Evolutionary conservation across 1,140 invertebrate species (phyloP), one percentile per base, ranked within the genome.

Genomic region (Pseudomyrmex sp.): DNA sequence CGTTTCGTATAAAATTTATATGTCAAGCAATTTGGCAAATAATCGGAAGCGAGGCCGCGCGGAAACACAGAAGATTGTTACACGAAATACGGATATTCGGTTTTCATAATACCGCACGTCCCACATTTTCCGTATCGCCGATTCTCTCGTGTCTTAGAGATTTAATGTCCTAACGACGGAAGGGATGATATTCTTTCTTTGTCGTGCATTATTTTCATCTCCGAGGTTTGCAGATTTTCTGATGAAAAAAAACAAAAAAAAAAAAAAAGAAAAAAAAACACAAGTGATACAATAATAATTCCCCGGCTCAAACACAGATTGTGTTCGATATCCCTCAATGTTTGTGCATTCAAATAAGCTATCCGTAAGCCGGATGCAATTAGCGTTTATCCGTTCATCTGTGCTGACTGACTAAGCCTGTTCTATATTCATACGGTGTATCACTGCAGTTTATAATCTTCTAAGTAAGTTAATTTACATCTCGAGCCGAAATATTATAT

Each of bases 21-120:
- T 70, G 3, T 35, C 35, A 35, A 59, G 35, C 56, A 70, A 70
- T 80, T 80, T 59, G n/a, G 44, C 54, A 70, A 79, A 70, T 79
- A 58, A 59, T 70, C 54, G 15, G 20, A 13, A 70, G 9, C 2
- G 23, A 20, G 5, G 44, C 2, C 48, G 7, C 20, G 23, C 44
- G 23, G 5, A 48, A 20, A 56, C n/a, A 59, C 5, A 68, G 1
- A 2, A n/a, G 44, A 13, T 69, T 59, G 4, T 69, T 18, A 26
- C n/a, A 48, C 13, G 15, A 69, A 56, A 58, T 79, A 0, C 18
- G 35, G 44, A 58, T 66, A 65, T 44, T 35, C 35, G 35, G 26
- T 1, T 26, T 48, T 23, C 8, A 66, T 65, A 52, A 54, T 23
- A 3, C 3, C 10, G 20, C 12, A 50, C 3, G 10, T 35, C 50